Evolutionary conservation across 2,797 vertebrate genomes (phyloP).

Genomic region (Takifugu ocellatus): DNA sequence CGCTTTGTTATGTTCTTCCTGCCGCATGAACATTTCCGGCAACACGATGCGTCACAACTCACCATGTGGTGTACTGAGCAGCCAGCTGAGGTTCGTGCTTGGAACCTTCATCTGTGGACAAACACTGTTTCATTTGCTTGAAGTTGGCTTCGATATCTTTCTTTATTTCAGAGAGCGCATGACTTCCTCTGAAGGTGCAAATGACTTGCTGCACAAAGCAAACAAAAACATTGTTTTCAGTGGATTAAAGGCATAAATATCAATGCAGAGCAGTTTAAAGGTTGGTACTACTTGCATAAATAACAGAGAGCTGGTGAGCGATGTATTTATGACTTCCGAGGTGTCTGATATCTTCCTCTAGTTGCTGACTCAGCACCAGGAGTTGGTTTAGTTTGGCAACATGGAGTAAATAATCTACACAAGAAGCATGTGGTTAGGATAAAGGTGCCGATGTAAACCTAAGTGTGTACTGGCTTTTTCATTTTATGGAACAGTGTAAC

Average conservation of each 20-base stretch:
- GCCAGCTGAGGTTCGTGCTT: constrained; percentile 78
- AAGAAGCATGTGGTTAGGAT: constrained; percentile 4
- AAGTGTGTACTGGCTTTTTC: background rate
- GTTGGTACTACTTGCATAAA: constrained; percentile 71
- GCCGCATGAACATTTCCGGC: background rate
- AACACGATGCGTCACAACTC: constrained; percentile 26
- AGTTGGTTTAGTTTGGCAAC: constrained; percentile 82
- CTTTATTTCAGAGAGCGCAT: constrained; percentile 71
- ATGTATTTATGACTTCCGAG: constrained; percentile 84
- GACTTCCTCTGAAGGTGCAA: constrained; percentile 75
- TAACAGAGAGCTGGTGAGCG: constrained; percentile 82
- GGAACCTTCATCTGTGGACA: constrained; percentile 70
- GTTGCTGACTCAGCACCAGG: constrained; percentile 80
- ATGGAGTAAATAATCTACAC: constrained; percentile 78
- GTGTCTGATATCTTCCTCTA: constrained; percentile 80
- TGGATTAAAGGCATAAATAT: background rate
- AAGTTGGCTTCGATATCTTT: constrained; percentile 83
- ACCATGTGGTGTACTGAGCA: constrained; percentile 77
- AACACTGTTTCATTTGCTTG: constrained; percentile 80
- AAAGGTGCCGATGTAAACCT: background rate
- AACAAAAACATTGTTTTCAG: background rate
- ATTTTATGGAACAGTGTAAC: too few species aligned
- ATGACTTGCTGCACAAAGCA: constrained; percentile 75
- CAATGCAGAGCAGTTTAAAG: background rate
- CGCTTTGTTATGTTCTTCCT: background rate